These are phyloP conservation scores for Galeopterus variegatus DNA, from an alignment of 2,113 vertebrate species.

Conservation along the genomic window DNA sequence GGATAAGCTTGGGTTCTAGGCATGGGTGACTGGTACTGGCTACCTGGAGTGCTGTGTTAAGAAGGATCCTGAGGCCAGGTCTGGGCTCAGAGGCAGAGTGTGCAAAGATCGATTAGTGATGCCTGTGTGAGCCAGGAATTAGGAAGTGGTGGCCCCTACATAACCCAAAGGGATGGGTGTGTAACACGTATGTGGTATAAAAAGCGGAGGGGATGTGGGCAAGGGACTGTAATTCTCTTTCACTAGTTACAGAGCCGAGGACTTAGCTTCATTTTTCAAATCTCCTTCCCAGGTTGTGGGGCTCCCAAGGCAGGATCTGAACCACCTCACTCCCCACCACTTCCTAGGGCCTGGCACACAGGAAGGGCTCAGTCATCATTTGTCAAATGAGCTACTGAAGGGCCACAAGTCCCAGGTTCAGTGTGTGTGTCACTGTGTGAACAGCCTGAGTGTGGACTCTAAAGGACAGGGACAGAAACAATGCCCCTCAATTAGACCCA, in stretches of 20 bases:
- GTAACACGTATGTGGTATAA: rapidly evolving
- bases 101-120: rapidly evolving
- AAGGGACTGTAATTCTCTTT: too few species aligned
- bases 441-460: background rate
- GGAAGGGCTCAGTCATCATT: background rate
- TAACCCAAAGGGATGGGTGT: rapidly evolving
- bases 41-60: rapidly evolving
- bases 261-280: background rate
- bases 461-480: background rate
- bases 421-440: background rate
- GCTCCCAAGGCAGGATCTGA: background rate
- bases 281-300: background rate
- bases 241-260: background rate
- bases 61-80: background rate
- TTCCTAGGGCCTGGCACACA: background rate
- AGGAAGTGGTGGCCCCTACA: rapidly evolving
- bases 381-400: background rate
- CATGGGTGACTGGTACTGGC: rapidly evolving
- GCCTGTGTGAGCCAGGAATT: background rate
- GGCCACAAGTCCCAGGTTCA: background rate
- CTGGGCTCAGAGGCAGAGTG: background rate
- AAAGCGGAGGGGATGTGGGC: background rate
- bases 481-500: background rate
- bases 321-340: background rate
- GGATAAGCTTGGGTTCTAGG: background rate